Base-by-base conservation (phyloP, 2,888 invertebrate species). In the Drosophila prolongata region DNA sequence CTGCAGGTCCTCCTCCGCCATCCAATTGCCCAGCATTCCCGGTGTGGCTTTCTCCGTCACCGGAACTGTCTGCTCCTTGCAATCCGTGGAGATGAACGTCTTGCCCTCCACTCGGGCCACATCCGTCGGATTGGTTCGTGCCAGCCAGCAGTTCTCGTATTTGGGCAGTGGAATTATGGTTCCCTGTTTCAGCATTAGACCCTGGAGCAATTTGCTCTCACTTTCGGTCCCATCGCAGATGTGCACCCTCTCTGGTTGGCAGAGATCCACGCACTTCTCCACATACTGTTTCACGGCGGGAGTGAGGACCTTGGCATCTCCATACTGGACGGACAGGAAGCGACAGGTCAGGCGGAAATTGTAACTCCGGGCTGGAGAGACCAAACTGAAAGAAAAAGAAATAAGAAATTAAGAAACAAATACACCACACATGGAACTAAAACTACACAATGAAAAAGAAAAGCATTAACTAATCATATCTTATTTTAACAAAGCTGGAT, bases 71-170 rank as follows among this genome's bases (percentile, higher is more conserved):
- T 98, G 96, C 10, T 95, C 93, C 90, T 96, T 95, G 11, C 94
- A 94, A 0, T 94, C 94, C 0, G 99, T 97, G 83, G 97, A 97
- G 90, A 99, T 98, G 93, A 98, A 98, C 0, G 99, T 99, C 79
- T 96, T 95, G 54, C 98, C 97, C 92, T 99, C 99, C 2, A 99
- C 99, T 38, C 99, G 95, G 0, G 99, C 99, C 2, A 99, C 99
- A 93, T 99, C 99, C 0, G 96, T 96, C 0, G 99, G 99, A 93
- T 99, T 98, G 0, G 99, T 99, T 80, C 96, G 95, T 1, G 98
- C 96, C 80, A 99, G 93, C 97, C 97, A 99, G 91, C 98, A 98
- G 93, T 99, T 98, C 49, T 98, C 94, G 91, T 98, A 98, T 93
- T 98, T 98, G 6, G 95, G 94, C 76, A 99, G 93, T 0, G 95